phyloP scores from a whole-genome alignment of 2,888 invertebrate species.

The Papilio protenor region DNA sequence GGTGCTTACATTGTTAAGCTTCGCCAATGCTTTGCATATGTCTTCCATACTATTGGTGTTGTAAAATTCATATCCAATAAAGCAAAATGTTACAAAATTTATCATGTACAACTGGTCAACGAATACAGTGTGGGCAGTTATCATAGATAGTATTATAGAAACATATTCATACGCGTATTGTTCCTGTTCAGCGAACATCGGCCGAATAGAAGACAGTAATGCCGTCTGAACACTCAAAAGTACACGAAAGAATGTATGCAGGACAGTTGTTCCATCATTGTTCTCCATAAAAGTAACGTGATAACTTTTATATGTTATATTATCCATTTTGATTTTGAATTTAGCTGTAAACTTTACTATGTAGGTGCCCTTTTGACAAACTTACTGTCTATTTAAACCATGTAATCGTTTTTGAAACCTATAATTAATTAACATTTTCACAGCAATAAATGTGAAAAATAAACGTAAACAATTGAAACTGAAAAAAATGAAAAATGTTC shows the following conservation, averaged over 20 bases:
- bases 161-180: slow-evolving; percentile 83
- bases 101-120: slow-evolving; percentile 64
- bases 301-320: slow-evolving; percentile 72
- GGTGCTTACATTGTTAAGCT: slow-evolving; percentile 54
- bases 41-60: slow-evolving; percentile 44
- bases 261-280: slow-evolving; percentile 80
- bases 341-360: not conserved
- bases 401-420: not conserved
- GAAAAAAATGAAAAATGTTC: slow-evolving; percentile 8
- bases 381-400: not conserved
- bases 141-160: slow-evolving; percentile 81
- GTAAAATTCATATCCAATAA: slow-evolving; percentile 55
- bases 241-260: slow-evolving; percentile 78
- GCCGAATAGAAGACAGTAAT: slow-evolving; percentile 59
- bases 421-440: not conserved
- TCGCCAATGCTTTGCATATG: slow-evolving; percentile 48
- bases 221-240: slow-evolving; percentile 72
- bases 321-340: slow-evolving; percentile 59
- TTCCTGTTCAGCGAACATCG: slow-evolving; percentile 47
- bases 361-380: not conserved
- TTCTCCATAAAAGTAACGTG: slow-evolving; percentile 83
- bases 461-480: slow-evolving; percentile 17
- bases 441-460: not conserved
- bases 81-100: slow-evolving; percentile 61
- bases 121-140: slow-evolving; percentile 83